Conservation (phyloP, 2,113 vertebrate species). For the Merops nubicus region DNA sequence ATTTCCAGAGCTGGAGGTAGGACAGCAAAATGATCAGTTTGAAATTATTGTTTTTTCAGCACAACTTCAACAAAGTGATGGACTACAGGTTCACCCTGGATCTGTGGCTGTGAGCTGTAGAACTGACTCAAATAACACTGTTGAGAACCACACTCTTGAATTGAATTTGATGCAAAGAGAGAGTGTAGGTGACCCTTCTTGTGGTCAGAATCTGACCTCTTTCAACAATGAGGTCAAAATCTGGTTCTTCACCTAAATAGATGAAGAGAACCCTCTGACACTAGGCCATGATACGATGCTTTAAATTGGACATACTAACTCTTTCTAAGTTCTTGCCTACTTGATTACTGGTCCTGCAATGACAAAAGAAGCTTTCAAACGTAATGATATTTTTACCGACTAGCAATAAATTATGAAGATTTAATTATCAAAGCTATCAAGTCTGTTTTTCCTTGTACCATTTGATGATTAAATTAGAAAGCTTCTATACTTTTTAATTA, state of each 20-base stretch:
- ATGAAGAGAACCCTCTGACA: background rate
- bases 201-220: background rate
- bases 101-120: background rate
- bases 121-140: background rate
- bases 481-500: background rate
- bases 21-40: background rate
- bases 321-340: background rate
- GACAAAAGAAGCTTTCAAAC: background rate
- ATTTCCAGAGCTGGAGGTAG: background rate
- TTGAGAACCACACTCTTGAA: background rate
- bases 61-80: rapidly evolving
- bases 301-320: background rate
- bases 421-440: background rate
- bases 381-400: background rate
- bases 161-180: background rate
- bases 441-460: background rate
- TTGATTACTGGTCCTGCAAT: background rate
- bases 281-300: background rate
- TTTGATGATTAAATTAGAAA: constrained; percentile 7
- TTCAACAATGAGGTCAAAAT: background rate
- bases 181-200: background rate
- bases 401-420: background rate
- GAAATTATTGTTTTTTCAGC: background rate
- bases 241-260: background rate
- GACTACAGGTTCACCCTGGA: background rate